A percentile compares a stretch with the other conserved stretches of the same genome.
phyloP scores from a whole-genome alignment of 2,888 invertebrate genomes.

The Trichopoda pennipes region DNA sequence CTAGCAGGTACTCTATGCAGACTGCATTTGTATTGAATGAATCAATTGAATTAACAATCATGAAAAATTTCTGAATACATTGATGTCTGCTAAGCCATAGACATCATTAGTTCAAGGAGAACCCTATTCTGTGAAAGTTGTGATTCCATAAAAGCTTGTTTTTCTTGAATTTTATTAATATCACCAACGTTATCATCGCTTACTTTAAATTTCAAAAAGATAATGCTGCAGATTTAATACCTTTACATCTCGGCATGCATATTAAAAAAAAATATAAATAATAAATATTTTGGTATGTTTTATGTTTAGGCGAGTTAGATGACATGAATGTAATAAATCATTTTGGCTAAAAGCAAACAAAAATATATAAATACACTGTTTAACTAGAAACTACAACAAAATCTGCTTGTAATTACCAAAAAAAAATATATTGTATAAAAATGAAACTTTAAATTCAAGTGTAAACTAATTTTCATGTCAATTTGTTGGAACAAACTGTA shows the following conservation, averaged over 20 bases:
- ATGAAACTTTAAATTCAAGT: slow-evolving; percentile 75
- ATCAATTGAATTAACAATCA: no score
- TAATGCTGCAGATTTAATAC: not conserved
- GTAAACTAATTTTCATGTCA: slow-evolving; percentile 80
- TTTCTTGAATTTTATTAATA: no score
- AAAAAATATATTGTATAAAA: slow-evolving; percentile 71
- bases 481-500: slow-evolving; percentile 78
- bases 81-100: no score
- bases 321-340: slow-evolving; percentile 64
- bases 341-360: slow-evolving; percentile 34
- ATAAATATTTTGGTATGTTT: slow-evolving; percentile 34
- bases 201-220: not conserved
- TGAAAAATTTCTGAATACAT: no score
- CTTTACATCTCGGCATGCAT: not conserved
- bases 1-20: no score
- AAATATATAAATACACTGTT: slow-evolving; percentile 34
- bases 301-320: slow-evolving; percentile 60
- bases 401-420: slow-evolving; percentile 61
- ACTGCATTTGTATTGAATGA: no score
- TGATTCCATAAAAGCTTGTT: no score
- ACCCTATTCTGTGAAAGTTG: no score
- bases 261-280: slow-evolving; percentile 1
- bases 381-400: slow-evolving; percentile 55
- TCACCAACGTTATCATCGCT: no score
- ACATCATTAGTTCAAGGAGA: no score